phyloP scores from a whole-genome alignment of 2,113 vertebrate species.

The Colius striatus region DNA sequence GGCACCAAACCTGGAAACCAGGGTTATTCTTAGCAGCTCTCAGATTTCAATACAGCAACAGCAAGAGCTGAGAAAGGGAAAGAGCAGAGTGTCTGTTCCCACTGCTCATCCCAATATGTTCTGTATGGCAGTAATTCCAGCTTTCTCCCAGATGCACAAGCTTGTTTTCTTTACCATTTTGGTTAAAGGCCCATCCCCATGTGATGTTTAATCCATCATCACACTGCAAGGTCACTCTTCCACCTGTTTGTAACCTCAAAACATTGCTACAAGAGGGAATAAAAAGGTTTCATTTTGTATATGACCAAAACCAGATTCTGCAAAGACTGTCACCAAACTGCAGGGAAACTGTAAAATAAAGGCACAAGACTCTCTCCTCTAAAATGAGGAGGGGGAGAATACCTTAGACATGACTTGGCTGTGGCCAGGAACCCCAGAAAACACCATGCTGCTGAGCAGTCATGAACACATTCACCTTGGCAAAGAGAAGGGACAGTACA shows the following conservation, averaged over 20 bases:
- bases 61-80: conserved; percentile 54
- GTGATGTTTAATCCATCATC: not conserved
- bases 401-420: not conserved
- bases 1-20: conserved; percentile 69
- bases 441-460: not conserved
- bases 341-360: not conserved
- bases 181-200: not conserved
- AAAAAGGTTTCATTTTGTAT: not conserved
- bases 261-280: not conserved
- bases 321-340: not conserved
- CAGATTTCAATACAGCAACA: conserved; percentile 77
- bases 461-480: not conserved
- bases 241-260: not conserved
- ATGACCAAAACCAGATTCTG: not conserved
- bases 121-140: not conserved
- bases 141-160: not conserved
- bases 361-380: not conserved
- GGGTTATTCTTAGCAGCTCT: conserved; percentile 83
- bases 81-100: conserved; percentile 23
- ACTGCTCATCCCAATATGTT: not conserved
- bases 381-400: not conserved
- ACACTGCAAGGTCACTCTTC: not conserved
- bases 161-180: not conserved
- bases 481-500: not conserved
- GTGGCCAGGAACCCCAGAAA: not conserved